Conservation (phyloP, 2,888 invertebrate species). For the Saturnia pavonia region DNA sequence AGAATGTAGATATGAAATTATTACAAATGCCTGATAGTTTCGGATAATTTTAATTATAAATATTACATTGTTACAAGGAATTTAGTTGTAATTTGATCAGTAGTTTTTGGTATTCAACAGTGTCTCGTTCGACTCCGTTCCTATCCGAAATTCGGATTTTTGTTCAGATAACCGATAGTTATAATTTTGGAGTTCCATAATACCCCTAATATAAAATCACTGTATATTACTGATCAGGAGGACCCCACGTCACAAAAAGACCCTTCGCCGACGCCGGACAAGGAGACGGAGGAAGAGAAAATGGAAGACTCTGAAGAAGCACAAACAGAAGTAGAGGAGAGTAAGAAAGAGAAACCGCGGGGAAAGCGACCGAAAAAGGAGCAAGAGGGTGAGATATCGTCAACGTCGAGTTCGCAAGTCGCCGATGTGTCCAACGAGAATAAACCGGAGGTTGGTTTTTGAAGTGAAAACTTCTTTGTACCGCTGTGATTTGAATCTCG, state of each 20-base stretch:
- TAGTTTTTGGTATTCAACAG: too few species aligned
- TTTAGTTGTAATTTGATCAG: too few species aligned
- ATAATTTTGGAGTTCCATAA: too few species aligned
- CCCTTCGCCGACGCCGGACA: constrained; percentile 56
- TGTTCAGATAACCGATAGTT: too few species aligned
- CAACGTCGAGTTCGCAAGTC: constrained; percentile 60
- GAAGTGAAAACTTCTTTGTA: too few species aligned
- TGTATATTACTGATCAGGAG: constrained; percentile 41
- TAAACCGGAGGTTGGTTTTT: constrained; percentile 51
- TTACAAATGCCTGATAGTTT: too few species aligned
- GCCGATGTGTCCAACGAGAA: constrained; percentile 35
- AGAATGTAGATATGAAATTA: too few species aligned
- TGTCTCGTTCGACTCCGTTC: too few species aligned
- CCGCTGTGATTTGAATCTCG: too few species aligned
- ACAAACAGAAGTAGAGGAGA: constrained; percentile 39
- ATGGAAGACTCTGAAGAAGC: constrained; percentile 38
- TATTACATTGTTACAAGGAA: too few species aligned
- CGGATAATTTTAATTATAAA: too few species aligned
- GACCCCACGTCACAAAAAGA: constrained; percentile 54
- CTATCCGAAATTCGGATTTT: too few species aligned
- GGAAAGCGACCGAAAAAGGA: constrained; percentile 55
- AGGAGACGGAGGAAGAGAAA: constrained; percentile 51
- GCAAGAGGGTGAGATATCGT: constrained; percentile 66
- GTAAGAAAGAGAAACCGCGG: constrained; percentile 42
- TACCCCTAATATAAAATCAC: neutral